A percentile compares a stretch with the other conserved stretches of the same genome.
Conservation (phyloP, 2,113 vertebrate genomes). For the Pampusana beccarii region DNA sequence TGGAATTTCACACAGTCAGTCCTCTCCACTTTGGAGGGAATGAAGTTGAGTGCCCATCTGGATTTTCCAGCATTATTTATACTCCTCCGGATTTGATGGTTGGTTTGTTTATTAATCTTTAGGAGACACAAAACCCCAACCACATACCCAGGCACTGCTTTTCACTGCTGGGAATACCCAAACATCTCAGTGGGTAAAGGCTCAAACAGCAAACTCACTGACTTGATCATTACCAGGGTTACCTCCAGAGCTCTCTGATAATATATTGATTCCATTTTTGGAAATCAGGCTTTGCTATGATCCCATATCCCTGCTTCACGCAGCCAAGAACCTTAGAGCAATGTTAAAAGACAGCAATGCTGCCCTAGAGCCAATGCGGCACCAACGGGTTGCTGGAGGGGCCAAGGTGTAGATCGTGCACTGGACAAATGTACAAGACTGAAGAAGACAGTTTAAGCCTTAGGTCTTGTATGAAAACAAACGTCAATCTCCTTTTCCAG, state of each 20-base stretch:
- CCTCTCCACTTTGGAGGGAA: background rate
- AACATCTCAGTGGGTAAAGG: background rate
- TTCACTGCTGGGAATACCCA: background rate
- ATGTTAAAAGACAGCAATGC: background rate
- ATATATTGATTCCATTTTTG: background rate
- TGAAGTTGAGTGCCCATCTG: background rate
- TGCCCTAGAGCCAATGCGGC: background rate
- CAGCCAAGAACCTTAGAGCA: background rate
- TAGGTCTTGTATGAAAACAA: background rate
- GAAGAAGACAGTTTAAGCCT: background rate
- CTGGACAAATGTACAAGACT: background rate
- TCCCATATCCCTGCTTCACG: background rate
- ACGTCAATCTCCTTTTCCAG: background rate
- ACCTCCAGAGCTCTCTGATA: background rate
- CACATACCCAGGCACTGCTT: background rate
- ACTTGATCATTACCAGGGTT: background rate
- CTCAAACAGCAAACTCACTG: background rate
- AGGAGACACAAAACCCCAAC: background rate
- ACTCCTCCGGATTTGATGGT: background rate
- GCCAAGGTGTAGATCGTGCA: background rate
- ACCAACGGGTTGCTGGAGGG: background rate
- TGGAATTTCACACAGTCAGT: background rate
- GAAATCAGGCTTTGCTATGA: background rate
- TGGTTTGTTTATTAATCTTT: background rate
- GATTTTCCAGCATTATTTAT: background rate